Conservation (phyloP, 2,113 vertebrate genomes). For the Mastomys natalensis region DNA sequence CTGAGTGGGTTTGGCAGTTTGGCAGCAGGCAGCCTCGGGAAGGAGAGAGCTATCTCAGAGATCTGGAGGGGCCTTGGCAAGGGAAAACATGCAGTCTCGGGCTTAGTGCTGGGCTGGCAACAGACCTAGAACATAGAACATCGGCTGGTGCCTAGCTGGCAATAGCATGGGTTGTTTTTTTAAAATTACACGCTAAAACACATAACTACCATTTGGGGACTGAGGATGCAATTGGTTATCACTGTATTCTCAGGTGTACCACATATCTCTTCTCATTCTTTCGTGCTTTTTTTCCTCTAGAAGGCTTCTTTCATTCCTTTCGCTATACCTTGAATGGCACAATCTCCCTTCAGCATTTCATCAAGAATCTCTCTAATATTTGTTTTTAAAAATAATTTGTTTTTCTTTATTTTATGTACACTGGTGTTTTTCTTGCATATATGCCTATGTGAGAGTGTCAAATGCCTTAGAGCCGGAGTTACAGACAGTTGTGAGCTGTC, state of each 20-base stretch:
- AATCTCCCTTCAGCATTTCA: neutral
- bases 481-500: neutral
- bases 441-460: neutral
- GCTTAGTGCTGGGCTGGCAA: too few species aligned
- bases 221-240: neutral
- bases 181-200: too few species aligned
- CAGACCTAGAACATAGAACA: too few species aligned
- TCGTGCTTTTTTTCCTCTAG: neutral
- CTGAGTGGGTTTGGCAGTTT: too few species aligned
- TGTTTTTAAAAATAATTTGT: neutral
- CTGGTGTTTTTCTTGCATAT: neutral
- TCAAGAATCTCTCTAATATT: neutral
- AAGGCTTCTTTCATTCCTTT: neutral
- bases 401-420: neutral
- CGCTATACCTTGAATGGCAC: neutral
- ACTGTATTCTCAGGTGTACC: neutral
- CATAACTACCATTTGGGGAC: conserved; percentile 13
- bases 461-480: neutral
- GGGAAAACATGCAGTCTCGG: too few species aligned
- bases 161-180: too few species aligned
- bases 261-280: neutral
- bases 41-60: too few species aligned
- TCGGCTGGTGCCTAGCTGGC: too few species aligned
- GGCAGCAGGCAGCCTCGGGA: too few species aligned
- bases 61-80: too few species aligned